Evolutionary conservation across 2,113 vertebrate genomes (phyloP).

Genomic region (Melanostigma gelatinosum): DNA sequence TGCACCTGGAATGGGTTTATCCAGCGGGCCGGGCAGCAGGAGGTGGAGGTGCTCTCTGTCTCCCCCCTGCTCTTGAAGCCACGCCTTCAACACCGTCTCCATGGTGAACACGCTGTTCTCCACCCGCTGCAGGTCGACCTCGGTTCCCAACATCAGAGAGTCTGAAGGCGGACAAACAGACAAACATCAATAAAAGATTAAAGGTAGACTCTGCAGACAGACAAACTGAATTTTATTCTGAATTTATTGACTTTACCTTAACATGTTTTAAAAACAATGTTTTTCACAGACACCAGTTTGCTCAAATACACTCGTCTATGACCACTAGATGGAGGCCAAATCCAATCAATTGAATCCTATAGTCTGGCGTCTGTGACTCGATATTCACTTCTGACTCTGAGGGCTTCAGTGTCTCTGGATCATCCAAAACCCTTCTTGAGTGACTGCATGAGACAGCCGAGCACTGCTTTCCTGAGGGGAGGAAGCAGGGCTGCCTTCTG

Average conservation of each 20-base stretch:
- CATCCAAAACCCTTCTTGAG: neutral
- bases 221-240: neutral
- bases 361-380: neutral
- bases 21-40: conserved; percentile 84
- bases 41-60: conserved; percentile 92
- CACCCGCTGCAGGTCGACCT: conserved; percentile 87
- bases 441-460: neutral
- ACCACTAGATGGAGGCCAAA: conserved; percentile 69
- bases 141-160: conserved; percentile 82
- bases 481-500: neutral
- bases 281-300: neutral
- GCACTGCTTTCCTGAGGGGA: neutral
- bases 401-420: conserved; percentile 20
- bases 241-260: neutral
- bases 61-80: conserved; percentile 89
- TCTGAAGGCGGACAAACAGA: conserved; percentile 73
- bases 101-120: conserved; percentile 87
- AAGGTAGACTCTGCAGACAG: neutral
- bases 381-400: neutral
- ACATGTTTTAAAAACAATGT: neutral
- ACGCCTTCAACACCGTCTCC: conserved; percentile 90
- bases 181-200: neutral
- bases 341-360: neutral
- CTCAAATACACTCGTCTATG: neutral
- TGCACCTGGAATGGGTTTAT: conserved; percentile 48